Evolutionary conservation across 2,797 vertebrate species (phyloP).

Genomic region (Selene dorsalis): DNA sequence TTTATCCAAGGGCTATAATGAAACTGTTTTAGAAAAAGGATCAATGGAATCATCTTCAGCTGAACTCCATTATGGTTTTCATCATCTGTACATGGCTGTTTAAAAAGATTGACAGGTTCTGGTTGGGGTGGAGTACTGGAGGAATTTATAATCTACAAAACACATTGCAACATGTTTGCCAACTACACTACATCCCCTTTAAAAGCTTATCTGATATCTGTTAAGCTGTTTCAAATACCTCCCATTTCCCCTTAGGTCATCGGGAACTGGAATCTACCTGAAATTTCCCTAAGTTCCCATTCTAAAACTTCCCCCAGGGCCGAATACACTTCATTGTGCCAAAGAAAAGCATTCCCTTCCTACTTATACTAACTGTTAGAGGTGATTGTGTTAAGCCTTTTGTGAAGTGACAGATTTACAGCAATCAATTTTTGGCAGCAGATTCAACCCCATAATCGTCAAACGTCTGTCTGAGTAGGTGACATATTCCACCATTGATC

Average conservation of each 20-base stretch:
- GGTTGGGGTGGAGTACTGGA: not conserved
- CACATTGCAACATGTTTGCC: slow-evolving; percentile 4
- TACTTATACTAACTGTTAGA: not conserved
- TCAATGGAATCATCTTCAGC: not conserved
- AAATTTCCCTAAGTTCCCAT: slow-evolving; percentile 47
- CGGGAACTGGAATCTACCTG: slow-evolving; percentile 66
- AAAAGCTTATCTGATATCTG: slow-evolving; percentile 41
- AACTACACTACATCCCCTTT: not conserved
- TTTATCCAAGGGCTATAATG: not conserved
- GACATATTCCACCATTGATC: not conserved
- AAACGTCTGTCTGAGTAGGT: not conserved
- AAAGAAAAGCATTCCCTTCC: slow-evolving; percentile 33
- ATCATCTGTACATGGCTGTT: not conserved
- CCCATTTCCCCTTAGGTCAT: slow-evolving; percentile 59
- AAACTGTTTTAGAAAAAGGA: not conserved
- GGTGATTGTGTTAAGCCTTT: slow-evolving; percentile 1
- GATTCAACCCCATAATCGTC: not conserved
- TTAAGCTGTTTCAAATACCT: slow-evolving; percentile 48
- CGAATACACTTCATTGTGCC: slow-evolving; percentile 7
- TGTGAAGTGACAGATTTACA: slow-evolving; percentile 3
- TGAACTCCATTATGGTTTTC: not conserved
- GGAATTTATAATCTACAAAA: slow-evolving; percentile 3
- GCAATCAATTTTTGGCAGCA: not conserved
- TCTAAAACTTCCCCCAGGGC: slow-evolving; percentile 22
- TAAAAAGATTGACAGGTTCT: not conserved